Base-by-base conservation (phyloP, 2,888 invertebrate genomes). In the Ptilodon capucinus region DNA sequence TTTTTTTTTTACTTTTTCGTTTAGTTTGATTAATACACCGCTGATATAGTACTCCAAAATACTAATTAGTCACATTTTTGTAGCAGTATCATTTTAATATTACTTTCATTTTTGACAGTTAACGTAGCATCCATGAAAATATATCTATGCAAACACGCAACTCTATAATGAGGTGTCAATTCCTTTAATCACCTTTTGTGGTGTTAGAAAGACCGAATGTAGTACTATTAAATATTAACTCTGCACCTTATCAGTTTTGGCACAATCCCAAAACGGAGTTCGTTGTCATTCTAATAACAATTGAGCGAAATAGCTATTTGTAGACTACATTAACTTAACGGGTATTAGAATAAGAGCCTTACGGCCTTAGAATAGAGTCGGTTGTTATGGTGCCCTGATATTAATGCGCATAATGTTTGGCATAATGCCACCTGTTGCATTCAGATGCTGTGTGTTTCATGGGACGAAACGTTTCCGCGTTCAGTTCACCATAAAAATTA, bases 231-330 rank as follows among this genome's bases (percentile, higher is more conserved):
- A 3, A 28, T 11, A 28, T 11, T 28, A 11, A n/a, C 9, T 28
- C 57, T 53, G 45, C n/a, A n/a, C n/a, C n/a, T 35, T 35, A 11
- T 38, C 38, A 46, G 16, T 32, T 44, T 60, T 74, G 74, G 74
- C 71, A 28, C 2, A 4, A 5, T 9, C 51, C 74, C 75, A 75
- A 58, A 40, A 30, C n/a, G 48, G 64, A 56, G 71, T 68, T 68
- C 68, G 65, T 71, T 71, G 74, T 74, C 75, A 65, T 73, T 74
- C 72, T 48, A 50, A 62, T 53, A 62, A 64, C 64, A 63, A 60
- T 59, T 40, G 41, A 18, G 39, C 43, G 39, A 1, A 28, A 11
- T 32, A 6, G 2, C 35, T 35, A 34, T 34, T 8, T 17, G 9
- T 17, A 35, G 35, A 16, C 8, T 4, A 11, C 35, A 35, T 9